These are phyloP conservation scores for Cryptocephalus primarius DNA, from an alignment of 2,888 invertebrate species.

Conservation along the genomic window DNA sequence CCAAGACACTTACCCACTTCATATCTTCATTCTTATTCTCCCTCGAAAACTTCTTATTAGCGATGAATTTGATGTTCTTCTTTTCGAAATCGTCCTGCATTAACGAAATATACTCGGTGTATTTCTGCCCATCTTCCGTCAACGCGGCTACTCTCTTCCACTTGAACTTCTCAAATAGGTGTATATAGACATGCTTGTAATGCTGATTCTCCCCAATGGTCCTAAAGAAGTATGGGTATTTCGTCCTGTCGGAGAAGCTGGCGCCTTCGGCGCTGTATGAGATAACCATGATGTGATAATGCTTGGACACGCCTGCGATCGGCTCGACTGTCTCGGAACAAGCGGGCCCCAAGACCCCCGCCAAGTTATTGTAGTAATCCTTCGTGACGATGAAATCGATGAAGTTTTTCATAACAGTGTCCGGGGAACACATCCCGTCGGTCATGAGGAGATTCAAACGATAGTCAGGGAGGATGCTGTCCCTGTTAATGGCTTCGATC, in stretches of 20 bases:
- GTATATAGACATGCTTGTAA: slow-evolving; percentile 54
- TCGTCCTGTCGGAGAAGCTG: slow-evolving; percentile 53
- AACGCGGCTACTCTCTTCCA: slow-evolving; percentile 67
- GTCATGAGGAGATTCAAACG: slow-evolving; percentile 44
- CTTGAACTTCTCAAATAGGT: slow-evolving; percentile 45
- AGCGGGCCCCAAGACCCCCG: slow-evolving; percentile 68
- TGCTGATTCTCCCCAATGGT: slow-evolving; percentile 70
- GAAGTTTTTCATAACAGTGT: slow-evolving; percentile 63
- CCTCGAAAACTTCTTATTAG: slow-evolving; percentile 58
- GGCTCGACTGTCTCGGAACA: slow-evolving; percentile 76
- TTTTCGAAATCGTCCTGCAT: slow-evolving; percentile 54
- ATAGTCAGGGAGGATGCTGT: slow-evolving; percentile 50
- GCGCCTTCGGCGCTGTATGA: slow-evolving; percentile 73
- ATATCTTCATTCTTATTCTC: slow-evolving; percentile 44
- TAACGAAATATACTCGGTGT: slow-evolving; percentile 63
- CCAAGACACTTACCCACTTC: slow-evolving; percentile 41
- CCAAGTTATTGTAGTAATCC: slow-evolving; percentile 44
- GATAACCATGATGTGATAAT: slow-evolving; percentile 59
- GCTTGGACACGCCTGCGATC: slow-evolving; percentile 62
- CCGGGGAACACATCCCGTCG: slow-evolving; percentile 60
- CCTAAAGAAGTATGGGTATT: slow-evolving; percentile 69
- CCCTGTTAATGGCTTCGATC: slow-evolving; percentile 48
- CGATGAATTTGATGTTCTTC: slow-evolving; percentile 52
- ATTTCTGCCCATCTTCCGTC: slow-evolving; percentile 70
- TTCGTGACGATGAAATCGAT: slow-evolving; percentile 52